Conservation (phyloP, 2,888 invertebrate species). For the Caenorhabditis imperialis region DNA sequence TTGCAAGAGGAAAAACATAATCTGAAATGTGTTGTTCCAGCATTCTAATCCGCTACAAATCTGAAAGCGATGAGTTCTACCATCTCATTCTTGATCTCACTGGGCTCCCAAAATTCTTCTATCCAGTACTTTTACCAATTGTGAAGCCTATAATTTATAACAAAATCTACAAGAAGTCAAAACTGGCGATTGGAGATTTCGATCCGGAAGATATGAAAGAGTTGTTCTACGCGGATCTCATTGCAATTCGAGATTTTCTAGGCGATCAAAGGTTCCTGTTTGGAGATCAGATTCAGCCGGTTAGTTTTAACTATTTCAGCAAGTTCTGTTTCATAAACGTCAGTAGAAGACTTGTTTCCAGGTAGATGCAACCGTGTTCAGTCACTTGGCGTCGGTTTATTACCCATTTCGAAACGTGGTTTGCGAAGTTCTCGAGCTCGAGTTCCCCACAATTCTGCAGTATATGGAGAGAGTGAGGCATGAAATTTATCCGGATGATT, state of each 20-base stretch:
- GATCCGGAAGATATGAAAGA: conserved; percentile 12
- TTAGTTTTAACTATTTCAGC: conserved; percentile 78
- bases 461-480: conserved; percentile 10
- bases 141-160: conserved; percentile 5
- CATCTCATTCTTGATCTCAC: background rate
- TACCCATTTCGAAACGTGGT: conserved; percentile 28
- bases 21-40: conserved; percentile 2
- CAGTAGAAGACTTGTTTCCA: too few species aligned
- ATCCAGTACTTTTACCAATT: conserved; percentile 14
- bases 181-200: conserved; percentile 24
- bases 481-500: conserved; percentile 30
- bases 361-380: conserved; percentile 71
- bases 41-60: conserved; percentile 26
- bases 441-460: conserved; percentile 10
- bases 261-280: conserved; percentile 91
- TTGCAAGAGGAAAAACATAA: background rate
- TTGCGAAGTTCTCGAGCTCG: conserved; percentile 6
- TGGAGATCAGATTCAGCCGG: conserved; percentile 92
- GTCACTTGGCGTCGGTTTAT: conserved; percentile 67
- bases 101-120: conserved; percentile 14
- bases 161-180: background rate
- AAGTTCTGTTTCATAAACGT: background rate
- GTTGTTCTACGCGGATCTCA: conserved; percentile 2
- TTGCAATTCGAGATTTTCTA: conserved; percentile 5
- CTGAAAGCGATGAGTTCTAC: conserved; percentile 3